A percentile compares a stretch with the other conserved stretches of the same genome.
Evolutionary conservation across 2,113 vertebrate genomes (phyloP).

Genomic region (Galeopterus variegatus): DNA sequence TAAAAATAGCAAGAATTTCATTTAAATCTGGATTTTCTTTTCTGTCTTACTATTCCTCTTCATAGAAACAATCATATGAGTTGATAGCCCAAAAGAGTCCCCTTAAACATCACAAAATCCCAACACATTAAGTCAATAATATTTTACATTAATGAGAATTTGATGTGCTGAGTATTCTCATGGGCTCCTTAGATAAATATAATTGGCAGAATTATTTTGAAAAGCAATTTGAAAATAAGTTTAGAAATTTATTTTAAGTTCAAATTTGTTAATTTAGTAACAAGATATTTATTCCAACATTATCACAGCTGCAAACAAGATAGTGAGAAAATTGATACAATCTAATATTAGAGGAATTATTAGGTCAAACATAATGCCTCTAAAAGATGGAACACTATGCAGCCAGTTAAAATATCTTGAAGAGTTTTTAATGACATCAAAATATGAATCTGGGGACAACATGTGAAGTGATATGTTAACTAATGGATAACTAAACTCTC

Average conservation of each 20-base stretch:
- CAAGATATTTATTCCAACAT: neutral
- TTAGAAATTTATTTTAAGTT: neutral
- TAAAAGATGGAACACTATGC: neutral
- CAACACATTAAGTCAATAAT: neutral
- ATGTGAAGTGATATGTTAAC: neutral
- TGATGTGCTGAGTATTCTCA: neutral
- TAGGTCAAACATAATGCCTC: neutral
- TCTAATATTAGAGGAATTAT: neutral
- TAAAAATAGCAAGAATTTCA: neutral
- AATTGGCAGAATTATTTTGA: neutral
- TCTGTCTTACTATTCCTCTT: neutral
- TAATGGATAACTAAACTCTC: neutral
- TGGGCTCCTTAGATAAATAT: neutral
- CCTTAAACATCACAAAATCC: conserved; percentile 5
- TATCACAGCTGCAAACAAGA: neutral
- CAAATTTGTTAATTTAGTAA: neutral
- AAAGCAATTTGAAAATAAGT: neutral
- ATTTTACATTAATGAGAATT: neutral
- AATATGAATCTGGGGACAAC: neutral
- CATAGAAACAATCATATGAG: neutral
- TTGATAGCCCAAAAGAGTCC: neutral
- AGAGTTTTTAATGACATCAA: neutral
- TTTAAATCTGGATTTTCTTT: neutral
- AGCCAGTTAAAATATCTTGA: neutral
- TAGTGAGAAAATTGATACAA: neutral